phyloP scores from a whole-genome alignment of 2,888 invertebrate genomes.

The Seira musarum region DNA sequence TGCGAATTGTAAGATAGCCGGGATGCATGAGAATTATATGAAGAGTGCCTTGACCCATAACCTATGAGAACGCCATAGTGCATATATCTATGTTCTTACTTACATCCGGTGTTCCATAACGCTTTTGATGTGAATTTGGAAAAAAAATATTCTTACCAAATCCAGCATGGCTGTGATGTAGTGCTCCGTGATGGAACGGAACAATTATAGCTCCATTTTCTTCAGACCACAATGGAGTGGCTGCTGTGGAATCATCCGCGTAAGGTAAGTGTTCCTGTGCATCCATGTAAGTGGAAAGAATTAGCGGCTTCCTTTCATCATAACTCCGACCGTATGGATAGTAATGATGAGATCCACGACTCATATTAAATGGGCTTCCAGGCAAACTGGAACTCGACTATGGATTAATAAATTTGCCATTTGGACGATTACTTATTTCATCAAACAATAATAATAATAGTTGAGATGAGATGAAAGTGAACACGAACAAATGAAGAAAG shows the following conservation, averaged over 20 bases:
- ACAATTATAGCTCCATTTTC: conserved; percentile 93
- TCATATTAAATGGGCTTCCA: conserved; percentile 93
- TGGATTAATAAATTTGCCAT: too few relatives aligned
- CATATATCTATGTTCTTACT: neutral
- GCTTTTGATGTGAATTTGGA: too few relatives aligned
- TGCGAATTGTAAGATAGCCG: conserved; percentile 95
- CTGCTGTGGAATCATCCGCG: conserved; percentile 97
- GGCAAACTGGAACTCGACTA: conserved; percentile 97
- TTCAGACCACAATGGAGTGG: conserved; percentile 94
- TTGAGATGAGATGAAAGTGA: too few relatives aligned
- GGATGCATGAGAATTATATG: conserved; percentile 96
- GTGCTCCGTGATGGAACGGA: conserved; percentile 45
- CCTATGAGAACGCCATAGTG: conserved; percentile 28
- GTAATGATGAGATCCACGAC: conserved; percentile 93
- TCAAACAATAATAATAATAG: too few relatives aligned
- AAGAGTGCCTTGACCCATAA: conserved; percentile 87
- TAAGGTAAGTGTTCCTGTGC: conserved; percentile 90
- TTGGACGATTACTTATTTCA: too few relatives aligned
- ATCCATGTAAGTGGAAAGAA: conserved; percentile 92
- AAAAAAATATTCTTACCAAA: conserved; percentile 31
- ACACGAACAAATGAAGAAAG: neutral
- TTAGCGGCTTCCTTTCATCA: conserved; percentile 93
- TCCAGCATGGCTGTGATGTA: conserved; percentile 45
- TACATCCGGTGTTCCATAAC: too few relatives aligned
- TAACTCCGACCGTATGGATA: conserved; percentile 84